These are phyloP conservation scores for Enteromius thamalakanensis DNA, from an alignment of 2,797 vertebrate genomes.

Conservation along the genomic window DNA sequence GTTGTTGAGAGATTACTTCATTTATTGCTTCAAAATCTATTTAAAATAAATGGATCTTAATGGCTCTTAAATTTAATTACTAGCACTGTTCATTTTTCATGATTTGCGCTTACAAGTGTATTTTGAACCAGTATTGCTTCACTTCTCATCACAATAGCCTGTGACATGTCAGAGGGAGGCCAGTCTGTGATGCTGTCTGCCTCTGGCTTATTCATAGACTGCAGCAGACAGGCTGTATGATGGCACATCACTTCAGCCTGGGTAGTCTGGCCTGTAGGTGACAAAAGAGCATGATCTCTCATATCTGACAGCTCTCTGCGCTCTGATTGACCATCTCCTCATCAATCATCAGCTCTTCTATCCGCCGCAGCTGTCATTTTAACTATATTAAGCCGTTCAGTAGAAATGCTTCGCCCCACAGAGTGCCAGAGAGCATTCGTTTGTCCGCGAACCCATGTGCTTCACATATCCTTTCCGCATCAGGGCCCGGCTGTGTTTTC, in stretches of 20 bases:
- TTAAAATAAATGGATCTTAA: not conserved
- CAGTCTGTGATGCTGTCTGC: slow-evolving; percentile 48
- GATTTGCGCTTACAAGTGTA: not conserved
- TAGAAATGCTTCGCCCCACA: not conserved
- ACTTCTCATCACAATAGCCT: not conserved
- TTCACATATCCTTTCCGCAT: slow-evolving; percentile 19
- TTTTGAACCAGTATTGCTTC: not conserved
- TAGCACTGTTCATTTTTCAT: not conserved
- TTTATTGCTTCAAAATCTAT: not conserved
- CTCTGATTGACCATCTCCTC: slow-evolving; percentile 60
- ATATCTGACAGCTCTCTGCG: slow-evolving; percentile 65
- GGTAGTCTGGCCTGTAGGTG: slow-evolving; percentile 41
- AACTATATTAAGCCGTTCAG: slow-evolving; percentile 18
- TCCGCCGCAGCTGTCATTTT: slow-evolving; percentile 31
- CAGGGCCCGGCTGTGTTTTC: slow-evolving; percentile 28
- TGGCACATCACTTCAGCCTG: slow-evolving; percentile 63
- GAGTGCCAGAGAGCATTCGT: not conserved
- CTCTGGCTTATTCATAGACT: slow-evolving; percentile 54
- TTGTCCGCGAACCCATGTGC: not conserved
- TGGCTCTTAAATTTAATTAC: not conserved
- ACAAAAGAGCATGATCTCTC: slow-evolving; percentile 63
- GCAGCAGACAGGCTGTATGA: slow-evolving; percentile 63
- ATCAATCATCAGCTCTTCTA: slow-evolving; percentile 59
- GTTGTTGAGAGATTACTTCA: not conserved
- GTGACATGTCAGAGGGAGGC: slow-evolving; percentile 37